phyloP scores from a whole-genome alignment of 2,888 invertebrate species.

The Cynaeus angustus region DNA sequence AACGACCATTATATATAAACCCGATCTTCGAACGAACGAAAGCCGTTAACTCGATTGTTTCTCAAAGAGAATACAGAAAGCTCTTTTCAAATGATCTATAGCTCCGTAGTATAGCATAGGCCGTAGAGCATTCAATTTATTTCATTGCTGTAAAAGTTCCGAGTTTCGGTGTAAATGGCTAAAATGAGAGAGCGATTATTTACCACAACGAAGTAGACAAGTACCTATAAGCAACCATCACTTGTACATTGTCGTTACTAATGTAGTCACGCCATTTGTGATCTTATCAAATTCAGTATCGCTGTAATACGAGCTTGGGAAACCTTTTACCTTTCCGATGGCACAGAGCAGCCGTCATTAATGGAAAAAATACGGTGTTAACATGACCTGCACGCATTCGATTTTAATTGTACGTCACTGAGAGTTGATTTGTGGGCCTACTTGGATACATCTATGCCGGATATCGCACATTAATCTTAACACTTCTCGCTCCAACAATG shows the following conservation, averaged over 20 bases:
- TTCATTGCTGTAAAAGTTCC: slow-evolving; percentile 27
- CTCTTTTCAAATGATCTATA: slow-evolving; percentile 20
- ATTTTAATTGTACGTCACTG: slow-evolving; percentile 40
- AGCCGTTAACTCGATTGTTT: slow-evolving; percentile 20
- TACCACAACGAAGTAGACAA: slow-evolving; percentile 20
- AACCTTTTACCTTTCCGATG: slow-evolving; percentile 7
- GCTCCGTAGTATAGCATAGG: slow-evolving; percentile 11
- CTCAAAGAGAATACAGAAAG: slow-evolving; percentile 19
- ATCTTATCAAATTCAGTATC: slow-evolving; percentile 27
- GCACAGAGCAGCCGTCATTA: not conserved
- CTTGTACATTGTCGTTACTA: slow-evolving; percentile 15
- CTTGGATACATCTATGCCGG: slow-evolving; percentile 39
- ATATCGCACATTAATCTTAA: slow-evolving; percentile 40
- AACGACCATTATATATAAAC: slow-evolving; percentile 10
- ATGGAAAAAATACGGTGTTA: slow-evolving; percentile 25
- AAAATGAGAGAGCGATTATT: slow-evolving; percentile 29
- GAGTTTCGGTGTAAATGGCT: slow-evolving; percentile 28
- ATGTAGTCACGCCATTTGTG: slow-evolving; percentile 33
- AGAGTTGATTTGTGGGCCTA: slow-evolving; percentile 37
- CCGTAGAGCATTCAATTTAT: slow-evolving; percentile 39
- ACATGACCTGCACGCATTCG: slow-evolving; percentile 36
- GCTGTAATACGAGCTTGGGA: slow-evolving; percentile 1
- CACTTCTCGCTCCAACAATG: slow-evolving; percentile 23
- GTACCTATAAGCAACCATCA: slow-evolving; percentile 10
- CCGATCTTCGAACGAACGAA: slow-evolving; percentile 4